Percentiles rank a stretch among this genome's conserved stretches.
phyloP scores from a whole-genome alignment of 2,888 invertebrate species.

The Metallyticus violacea region DNA sequence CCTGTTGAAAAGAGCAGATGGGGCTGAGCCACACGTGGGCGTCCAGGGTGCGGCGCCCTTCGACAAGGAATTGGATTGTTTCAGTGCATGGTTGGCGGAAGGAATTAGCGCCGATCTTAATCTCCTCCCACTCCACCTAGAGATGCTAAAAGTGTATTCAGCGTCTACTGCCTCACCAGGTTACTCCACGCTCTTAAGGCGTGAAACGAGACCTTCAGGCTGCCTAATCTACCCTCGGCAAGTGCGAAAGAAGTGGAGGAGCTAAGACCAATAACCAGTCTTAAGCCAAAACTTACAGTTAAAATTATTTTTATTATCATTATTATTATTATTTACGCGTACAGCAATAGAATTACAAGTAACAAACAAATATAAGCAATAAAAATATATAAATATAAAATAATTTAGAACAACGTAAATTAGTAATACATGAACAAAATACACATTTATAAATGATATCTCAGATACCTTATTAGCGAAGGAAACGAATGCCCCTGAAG shows the following conservation, averaged over 20 bases:
- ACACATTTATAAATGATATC: no score
- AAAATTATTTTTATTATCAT: neutral
- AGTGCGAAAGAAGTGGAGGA: neutral
- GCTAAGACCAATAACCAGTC: no score
- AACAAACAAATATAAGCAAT: no score
- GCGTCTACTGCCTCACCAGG: neutral
- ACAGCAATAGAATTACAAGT: no score
- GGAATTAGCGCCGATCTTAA: conserved; percentile 12
- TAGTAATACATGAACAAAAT: no score
- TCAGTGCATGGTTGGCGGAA: conserved; percentile 11
- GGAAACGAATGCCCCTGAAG: no score
- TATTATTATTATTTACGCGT: neutral
- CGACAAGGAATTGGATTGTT: neutral
- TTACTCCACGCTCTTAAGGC: neutral
- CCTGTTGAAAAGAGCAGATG: neutral
- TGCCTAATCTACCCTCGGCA: neutral
- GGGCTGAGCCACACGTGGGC: neutral
- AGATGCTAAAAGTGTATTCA: conserved; percentile 4
- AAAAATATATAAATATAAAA: no score
- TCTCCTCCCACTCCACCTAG: neutral
- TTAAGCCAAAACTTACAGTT: neutral
- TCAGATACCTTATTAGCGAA: no score
- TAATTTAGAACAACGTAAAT: no score
- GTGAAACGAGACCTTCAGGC: neutral
- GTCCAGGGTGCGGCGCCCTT: neutral